Conservation (phyloP, 2,113 vertebrate genomes). For the Scytalopus superciliaris region DNA sequence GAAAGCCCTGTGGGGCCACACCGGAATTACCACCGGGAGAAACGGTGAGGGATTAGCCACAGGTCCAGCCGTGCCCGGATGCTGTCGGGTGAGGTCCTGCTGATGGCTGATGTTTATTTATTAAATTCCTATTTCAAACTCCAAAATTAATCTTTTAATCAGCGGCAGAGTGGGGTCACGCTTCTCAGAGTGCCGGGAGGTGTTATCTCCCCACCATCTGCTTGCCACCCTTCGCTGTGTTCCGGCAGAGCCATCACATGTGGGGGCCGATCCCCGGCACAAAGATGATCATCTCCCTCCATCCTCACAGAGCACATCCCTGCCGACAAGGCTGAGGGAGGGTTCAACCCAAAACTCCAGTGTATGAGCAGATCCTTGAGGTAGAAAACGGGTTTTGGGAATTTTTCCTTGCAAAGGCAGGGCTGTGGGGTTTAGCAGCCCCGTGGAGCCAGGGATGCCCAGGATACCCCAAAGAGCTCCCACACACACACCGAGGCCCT, state of each 20-base stretch:
- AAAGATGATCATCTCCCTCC: fast-evolving
- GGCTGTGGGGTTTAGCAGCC: background rate
- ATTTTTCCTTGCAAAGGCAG: background rate
- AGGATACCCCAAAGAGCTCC: background rate
- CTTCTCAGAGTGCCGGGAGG: background rate
- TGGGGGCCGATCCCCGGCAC: fast-evolving
- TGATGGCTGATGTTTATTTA: background rate
- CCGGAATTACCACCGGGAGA: fast-evolving
- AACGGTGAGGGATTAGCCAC: background rate
- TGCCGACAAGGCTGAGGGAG: background rate
- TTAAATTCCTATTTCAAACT: conserved; percentile 32
- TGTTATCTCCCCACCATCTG: conserved; percentile 61
- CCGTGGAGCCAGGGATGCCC: background rate
- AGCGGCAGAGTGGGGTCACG: background rate
- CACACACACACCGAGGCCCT: background rate
- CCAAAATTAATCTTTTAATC: conserved; percentile 66
- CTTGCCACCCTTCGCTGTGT: background rate
- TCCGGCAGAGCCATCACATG: fast-evolving
- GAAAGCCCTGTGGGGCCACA: fast-evolving
- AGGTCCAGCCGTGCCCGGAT: fast-evolving
- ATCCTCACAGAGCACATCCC: background rate
- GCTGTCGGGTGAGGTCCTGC: background rate
- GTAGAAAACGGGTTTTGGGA: background rate
- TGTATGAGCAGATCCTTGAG: fast-evolving
- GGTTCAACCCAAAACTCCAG: fast-evolving